Percentiles rank a stretch among this genome's conserved stretches.
These are phyloP conservation scores for Amphiprion clarkii DNA, from an alignment of 2,797 vertebrate species.

Conservation along the genomic window DNA sequence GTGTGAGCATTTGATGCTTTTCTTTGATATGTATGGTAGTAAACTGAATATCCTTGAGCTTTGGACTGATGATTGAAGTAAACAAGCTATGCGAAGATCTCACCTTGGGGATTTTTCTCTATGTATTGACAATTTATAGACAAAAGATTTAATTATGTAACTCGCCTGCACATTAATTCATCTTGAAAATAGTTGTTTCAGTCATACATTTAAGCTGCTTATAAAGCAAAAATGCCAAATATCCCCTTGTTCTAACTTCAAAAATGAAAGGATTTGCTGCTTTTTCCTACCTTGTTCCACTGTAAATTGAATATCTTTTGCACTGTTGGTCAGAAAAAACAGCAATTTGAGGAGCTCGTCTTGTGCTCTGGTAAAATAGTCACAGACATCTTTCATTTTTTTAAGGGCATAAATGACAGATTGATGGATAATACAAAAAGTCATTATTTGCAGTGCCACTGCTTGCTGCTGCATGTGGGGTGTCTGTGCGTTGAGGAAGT, in stretches of 20 bases:
- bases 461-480: background rate
- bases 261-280: conserved; percentile 11
- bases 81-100: conserved; percentile 7
- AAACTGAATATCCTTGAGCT: conserved; percentile 3
- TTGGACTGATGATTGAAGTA: background rate
- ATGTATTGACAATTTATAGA: background rate
- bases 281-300: conserved; percentile 13
- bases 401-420: background rate
- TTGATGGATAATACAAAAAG: background rate
- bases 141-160: background rate
- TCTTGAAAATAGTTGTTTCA: background rate
- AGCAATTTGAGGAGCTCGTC: background rate
- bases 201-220: background rate
- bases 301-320: conserved; percentile 1
- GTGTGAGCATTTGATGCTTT: conserved; percentile 8
- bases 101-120: background rate
- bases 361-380: background rate
- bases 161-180: background rate
- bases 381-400: background rate
- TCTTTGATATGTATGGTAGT: background rate
- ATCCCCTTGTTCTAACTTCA: background rate
- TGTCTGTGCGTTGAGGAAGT: conserved; percentile 28
- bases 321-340: conserved; percentile 3
- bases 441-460: background rate
- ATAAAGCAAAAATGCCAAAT: conserved; percentile 3